These are phyloP conservation scores for Eutolmus rufibarbis DNA, from an alignment of 2,888 invertebrate species.

Conservation along the genomic window DNA sequence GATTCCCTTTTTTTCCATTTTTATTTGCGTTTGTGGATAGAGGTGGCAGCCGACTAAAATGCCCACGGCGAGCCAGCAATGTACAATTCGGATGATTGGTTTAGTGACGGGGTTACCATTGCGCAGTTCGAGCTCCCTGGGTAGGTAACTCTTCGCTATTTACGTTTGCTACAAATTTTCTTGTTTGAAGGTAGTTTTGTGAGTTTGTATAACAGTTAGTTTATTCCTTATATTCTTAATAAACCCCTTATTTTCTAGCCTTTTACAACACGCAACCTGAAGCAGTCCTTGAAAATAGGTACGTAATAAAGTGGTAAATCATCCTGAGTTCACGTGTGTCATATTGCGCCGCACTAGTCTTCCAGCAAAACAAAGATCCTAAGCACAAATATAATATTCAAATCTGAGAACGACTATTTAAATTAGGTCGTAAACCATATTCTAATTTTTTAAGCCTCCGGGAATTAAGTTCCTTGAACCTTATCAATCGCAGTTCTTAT, in stretches of 20 bases:
- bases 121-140: background rate
- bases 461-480: no score
- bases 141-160: background rate
- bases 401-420: no score
- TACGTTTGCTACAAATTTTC: background rate
- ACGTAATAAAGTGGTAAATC: background rate
- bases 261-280: background rate
- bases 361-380: background rate
- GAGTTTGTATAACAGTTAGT: background rate
- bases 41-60: background rate
- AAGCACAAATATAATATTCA: background rate
- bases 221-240: background rate
- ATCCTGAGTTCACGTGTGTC: background rate
- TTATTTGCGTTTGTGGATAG: conserved; percentile 13
- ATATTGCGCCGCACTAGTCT: background rate
- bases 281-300: background rate
- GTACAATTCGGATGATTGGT: conserved; percentile 25
- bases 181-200: background rate
- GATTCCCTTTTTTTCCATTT: conserved; percentile 1
- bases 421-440: no score
- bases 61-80: background rate
- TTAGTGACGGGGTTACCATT: conserved; percentile 19
- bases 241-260: background rate
- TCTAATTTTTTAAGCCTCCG: no score
- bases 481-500: no score